Percentiles rank a stretch among this genome's conserved stretches.
phyloP scores from a whole-genome alignment of 1,140 invertebrate genomes.

The Oryctes rhinoceros region DNA sequence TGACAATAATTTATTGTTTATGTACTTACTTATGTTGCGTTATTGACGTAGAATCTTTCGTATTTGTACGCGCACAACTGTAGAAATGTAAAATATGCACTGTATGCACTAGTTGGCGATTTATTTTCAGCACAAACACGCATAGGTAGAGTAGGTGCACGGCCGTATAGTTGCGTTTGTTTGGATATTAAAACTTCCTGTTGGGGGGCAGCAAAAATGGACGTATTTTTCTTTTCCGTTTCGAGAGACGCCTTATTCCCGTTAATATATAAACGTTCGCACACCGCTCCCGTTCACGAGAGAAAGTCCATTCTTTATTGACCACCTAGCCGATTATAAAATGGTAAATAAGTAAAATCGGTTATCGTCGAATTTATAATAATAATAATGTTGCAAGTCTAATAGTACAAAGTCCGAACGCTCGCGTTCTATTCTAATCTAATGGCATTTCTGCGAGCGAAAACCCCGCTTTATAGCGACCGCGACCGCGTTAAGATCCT shows the following conservation, averaged over 20 bases:
- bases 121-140: constrained; percentile 31
- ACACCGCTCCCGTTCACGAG: not conserved
- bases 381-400: constrained; percentile 31
- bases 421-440: constrained; percentile 28
- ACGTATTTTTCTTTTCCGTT: not conserved
- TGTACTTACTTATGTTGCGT: not conserved
- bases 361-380: constrained; percentile 38
- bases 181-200: constrained; percentile 25
- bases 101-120: not conserved
- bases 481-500: not conserved
- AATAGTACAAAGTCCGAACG: constrained; percentile 31
- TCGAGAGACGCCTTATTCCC: not conserved
- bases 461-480: not conserved
- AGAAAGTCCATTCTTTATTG: constrained; percentile 32
- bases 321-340: constrained; percentile 9
- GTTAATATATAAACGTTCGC: not conserved
- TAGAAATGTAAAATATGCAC: not conserved
- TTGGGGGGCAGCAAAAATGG: not conserved
- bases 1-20: not conserved
- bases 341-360: constrained; percentile 33
- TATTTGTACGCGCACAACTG: not conserved
- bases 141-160: constrained; percentile 1
- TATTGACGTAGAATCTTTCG: not conserved
- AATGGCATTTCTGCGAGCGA: constrained; percentile 11
- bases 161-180: not conserved